These are phyloP conservation scores for Phyllostomus discolor DNA, from an alignment of 2,113 vertebrate genomes.

Conservation along the genomic window DNA sequence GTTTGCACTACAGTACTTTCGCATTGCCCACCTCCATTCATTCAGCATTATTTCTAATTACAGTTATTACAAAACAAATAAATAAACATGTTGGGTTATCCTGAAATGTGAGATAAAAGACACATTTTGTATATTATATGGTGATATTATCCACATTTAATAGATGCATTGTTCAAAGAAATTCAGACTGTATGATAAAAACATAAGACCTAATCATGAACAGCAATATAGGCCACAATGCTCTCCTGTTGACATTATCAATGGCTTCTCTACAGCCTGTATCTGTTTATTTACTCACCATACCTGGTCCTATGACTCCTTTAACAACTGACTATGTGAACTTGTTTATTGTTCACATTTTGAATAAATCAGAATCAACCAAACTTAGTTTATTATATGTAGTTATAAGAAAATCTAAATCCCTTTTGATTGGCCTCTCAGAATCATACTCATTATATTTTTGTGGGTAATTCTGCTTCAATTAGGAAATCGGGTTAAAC, in stretches of 20 bases:
- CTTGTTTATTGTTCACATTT: neutral
- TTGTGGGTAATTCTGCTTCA: neutral
- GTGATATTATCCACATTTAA: neutral
- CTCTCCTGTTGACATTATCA: neutral
- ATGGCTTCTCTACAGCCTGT: neutral
- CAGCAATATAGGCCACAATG: neutral
- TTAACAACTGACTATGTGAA: neutral
- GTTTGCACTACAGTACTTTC: neutral
- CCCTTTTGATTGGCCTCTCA: neutral
- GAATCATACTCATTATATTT: neutral
- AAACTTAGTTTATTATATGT: neutral
- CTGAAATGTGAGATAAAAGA: neutral
- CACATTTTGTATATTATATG: neutral
- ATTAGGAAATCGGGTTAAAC: neutral
- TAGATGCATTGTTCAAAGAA: constrained; percentile 14
- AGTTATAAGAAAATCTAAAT: neutral
- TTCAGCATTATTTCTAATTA: neutral
- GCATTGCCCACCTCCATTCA: neutral
- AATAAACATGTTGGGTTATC: neutral
- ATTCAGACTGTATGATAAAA: neutral
- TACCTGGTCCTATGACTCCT: neutral
- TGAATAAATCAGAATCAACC: neutral
- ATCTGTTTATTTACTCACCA: neutral
- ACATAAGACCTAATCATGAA: neutral
- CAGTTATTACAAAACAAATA: constrained; percentile 28